phyloP scores from a whole-genome alignment of 2,888 invertebrate species.

The Plutella xylostella region DNA sequence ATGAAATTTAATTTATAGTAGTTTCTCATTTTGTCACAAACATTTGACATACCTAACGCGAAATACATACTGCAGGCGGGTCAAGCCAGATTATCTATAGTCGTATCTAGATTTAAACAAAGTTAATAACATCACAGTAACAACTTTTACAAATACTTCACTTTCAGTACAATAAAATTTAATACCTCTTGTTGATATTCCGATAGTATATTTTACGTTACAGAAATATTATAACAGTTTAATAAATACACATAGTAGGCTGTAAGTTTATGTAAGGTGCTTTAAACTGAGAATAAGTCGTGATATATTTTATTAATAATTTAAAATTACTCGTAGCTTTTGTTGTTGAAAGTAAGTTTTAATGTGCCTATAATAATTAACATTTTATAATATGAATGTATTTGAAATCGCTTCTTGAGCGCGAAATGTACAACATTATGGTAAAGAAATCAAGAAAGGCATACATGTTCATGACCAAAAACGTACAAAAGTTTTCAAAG shows the following conservation, averaged over 20 bases:
- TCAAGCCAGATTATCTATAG: neutral
- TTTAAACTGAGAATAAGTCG: slow-evolving; percentile 59
- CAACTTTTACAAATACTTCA: too few species aligned
- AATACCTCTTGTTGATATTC: slow-evolving; percentile 61
- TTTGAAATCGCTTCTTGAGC: slow-evolving; percentile 1
- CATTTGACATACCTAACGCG: neutral
- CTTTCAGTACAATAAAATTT: slow-evolving; percentile 47
- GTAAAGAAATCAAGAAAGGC: too few species aligned
- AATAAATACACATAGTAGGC: slow-evolving; percentile 29
- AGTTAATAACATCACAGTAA: neutral
- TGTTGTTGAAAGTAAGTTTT: neutral
- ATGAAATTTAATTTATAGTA: neutral
- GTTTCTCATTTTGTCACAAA: slow-evolving; percentile 8
- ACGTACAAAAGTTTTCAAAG: neutral
- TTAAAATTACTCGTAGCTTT: neutral
- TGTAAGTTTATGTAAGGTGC: slow-evolving; percentile 50
- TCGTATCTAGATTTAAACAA: neutral
- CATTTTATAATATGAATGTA: neutral
- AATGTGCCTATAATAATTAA: neutral
- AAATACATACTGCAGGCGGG: neutral
- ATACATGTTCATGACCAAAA: too few species aligned
- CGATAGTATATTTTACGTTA: slow-evolving; percentile 54
- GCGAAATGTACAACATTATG: too few species aligned
- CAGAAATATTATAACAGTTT: slow-evolving; percentile 43
- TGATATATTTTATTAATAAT: slow-evolving; percentile 38